Evolutionary conservation across 1,140 invertebrate genomes (phyloP).

Genomic region (Carposina sasakii): DNA sequence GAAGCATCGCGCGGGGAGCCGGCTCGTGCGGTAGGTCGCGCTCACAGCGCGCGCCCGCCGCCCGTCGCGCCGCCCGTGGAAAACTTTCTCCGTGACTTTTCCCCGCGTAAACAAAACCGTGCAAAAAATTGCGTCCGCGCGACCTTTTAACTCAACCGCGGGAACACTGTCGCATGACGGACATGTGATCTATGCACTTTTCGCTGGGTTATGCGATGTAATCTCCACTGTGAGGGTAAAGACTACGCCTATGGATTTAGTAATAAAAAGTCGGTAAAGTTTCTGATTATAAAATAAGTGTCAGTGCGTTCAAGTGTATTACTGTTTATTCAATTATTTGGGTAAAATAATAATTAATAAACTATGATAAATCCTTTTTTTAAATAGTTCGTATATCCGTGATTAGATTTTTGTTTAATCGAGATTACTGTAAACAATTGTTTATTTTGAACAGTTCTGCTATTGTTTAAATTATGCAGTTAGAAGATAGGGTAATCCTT

Average conservation of each 20-base stretch:
- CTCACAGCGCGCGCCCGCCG: slow-evolving; percentile 62
- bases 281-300: too few relatives aligned
- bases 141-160: slow-evolving; percentile 8
- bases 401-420: too few relatives aligned
- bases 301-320: too few relatives aligned
- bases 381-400: too few relatives aligned
- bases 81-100: slow-evolving; percentile 70
- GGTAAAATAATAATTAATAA: too few relatives aligned
- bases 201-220: slow-evolving; percentile 47
- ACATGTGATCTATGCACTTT: slow-evolving; percentile 20
- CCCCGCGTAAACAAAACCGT: slow-evolving; percentile 58
- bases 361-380: too few relatives aligned
- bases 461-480: too few relatives aligned
- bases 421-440: too few relatives aligned
- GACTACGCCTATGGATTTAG: slow-evolving; percentile 65
- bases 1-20: slow-evolving; percentile 44
- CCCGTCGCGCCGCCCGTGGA: slow-evolving; percentile 47
- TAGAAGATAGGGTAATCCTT: too few relatives aligned
- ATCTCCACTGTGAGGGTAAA: slow-evolving; percentile 46
- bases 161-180: slow-evolving; percentile 10
- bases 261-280: slow-evolving; percentile 70
- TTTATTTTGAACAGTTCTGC: too few relatives aligned
- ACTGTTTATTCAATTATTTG: too few relatives aligned
- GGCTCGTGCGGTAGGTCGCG: slow-evolving; percentile 68
- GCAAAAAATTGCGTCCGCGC: slow-evolving; percentile 34